Evolutionary conservation across 2,888 invertebrate genomes (phyloP).

Genomic region (Stenodera caucasica): DNA sequence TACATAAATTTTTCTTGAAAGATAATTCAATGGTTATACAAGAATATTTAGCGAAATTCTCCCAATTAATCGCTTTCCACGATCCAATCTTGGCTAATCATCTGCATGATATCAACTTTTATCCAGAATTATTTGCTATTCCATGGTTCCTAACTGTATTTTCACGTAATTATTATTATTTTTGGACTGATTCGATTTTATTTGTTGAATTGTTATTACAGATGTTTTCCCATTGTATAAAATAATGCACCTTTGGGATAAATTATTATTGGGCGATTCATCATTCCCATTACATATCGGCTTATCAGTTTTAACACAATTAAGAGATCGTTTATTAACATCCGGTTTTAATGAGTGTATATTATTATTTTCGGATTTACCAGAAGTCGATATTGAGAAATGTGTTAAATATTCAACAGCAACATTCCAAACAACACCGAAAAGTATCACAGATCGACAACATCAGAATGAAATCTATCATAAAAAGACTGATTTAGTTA

Average conservation of each 20-base stretch:
- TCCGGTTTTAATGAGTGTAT: slow-evolving; percentile 99
- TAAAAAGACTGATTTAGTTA: slow-evolving; percentile 40
- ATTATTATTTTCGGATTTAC: slow-evolving; percentile 95
- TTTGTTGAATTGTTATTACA: slow-evolving; percentile 53
- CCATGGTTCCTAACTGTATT: slow-evolving; percentile 99
- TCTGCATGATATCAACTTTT: slow-evolving; percentile 88
- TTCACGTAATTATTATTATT: slow-evolving; percentile 74
- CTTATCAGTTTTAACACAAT: slow-evolving; percentile 85
- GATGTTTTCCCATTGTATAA: slow-evolving; percentile 98
- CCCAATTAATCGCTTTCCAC: slow-evolving; percentile 93
- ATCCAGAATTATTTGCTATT: slow-evolving; percentile 96
- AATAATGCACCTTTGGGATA: slow-evolving; percentile 98
- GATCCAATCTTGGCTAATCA: slow-evolving; percentile 92
- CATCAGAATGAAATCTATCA: slow-evolving; percentile 61
- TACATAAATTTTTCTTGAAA: slow-evolving; percentile 95
- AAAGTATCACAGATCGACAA: slow-evolving; percentile 82
- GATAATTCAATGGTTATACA: slow-evolving; percentile 97
- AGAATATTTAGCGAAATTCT: slow-evolving; percentile 96
- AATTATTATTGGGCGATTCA: slow-evolving; percentile 87
- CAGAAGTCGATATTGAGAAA: slow-evolving; percentile 93
- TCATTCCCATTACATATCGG: slow-evolving; percentile 95
- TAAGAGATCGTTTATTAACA: slow-evolving; percentile 78
- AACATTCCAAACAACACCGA: slow-evolving; percentile 83
- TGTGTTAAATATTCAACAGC: slow-evolving; percentile 87
- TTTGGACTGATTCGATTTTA: slow-evolving; percentile 10